Evolutionary conservation across 2,113 vertebrate species (phyloP), one percentile per base, ranked within the genome.

Genomic region (Trochalopteron elliotii): DNA sequence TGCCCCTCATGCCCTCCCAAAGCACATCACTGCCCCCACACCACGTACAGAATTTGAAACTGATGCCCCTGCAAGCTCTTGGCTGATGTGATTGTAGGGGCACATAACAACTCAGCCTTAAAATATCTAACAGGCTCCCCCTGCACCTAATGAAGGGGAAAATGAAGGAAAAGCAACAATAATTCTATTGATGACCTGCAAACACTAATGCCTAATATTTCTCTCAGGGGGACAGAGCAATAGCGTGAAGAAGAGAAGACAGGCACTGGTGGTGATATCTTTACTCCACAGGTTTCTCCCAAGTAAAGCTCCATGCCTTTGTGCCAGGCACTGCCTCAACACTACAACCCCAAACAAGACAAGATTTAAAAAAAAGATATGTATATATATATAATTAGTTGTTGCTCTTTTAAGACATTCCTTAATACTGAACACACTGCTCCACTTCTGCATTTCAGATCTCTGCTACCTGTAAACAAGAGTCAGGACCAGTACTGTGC

Each of bases 31-130:
- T 10, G 5, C 3, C 64, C 18, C 70, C 7, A 52, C 52, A 7
- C 33, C 7, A 19, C 3, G 0, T 0, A 10, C 9, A 12, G n/a
- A 37, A 21, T 1, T 8, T 52, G 27, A 42, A 40, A 6, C 14
- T 12, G 56, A 57, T 59, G 53, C 10, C 7, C 33, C 27, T 70
- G 11, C 10, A 13, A 55, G 56, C 35, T 39, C 71, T n/a, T 27
- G 15, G n/a, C 33, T 31, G 39, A 68, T 22, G 15, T 0, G 0
- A 25, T 0, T 69, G 20, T 6, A 59, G 0, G 23, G 37, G 10
- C 2, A 1, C 27, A 5, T 9, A 35, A 53, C 20, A 87, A 69
- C 0, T 0, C 17, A 61, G 31, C 9, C 56, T 40, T 65, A 70
- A 87, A 83, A 35, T 23, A 81, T 1, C 30, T 33, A 42, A 28